phyloP scores from a whole-genome alignment of 2,113 vertebrate genomes.

The Rhea pennata region DNA sequence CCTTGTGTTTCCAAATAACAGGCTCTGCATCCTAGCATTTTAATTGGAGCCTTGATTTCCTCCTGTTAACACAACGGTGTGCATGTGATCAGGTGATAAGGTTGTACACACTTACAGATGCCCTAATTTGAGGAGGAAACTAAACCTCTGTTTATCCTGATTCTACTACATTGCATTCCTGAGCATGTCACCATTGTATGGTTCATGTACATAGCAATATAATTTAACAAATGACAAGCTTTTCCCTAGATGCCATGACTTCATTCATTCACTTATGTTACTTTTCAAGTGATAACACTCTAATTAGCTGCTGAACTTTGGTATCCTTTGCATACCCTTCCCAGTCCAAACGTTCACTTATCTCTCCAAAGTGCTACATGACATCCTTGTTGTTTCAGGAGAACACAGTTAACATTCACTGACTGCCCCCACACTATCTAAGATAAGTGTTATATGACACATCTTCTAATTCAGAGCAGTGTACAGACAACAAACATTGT shows the following conservation, averaged over 20 bases:
- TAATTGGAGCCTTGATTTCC: not conserved
- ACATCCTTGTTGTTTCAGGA: slow-evolving; percentile 81
- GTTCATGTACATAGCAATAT: slow-evolving; percentile 25
- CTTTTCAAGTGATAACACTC: slow-evolving; percentile 79
- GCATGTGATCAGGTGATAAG: not conserved
- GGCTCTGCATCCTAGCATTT: not conserved
- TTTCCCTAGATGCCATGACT: slow-evolving; percentile 68
- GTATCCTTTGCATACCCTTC: slow-evolving; percentile 74
- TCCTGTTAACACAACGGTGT: not conserved
- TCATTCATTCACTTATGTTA: slow-evolving; percentile 68
- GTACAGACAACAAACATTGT: slow-evolving; percentile 19
- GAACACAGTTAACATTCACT: slow-evolving; percentile 76
- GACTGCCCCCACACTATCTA: slow-evolving; percentile 72
- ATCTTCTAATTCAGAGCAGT: slow-evolving; percentile 63
- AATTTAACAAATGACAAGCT: slow-evolving; percentile 60
- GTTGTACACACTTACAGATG: not conserved
- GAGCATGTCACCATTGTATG: slow-evolving; percentile 63
- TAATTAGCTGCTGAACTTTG: slow-evolving; percentile 80
- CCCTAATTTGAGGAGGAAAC: not conserved
- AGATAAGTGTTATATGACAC: slow-evolving; percentile 79
- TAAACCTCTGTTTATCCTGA: not conserved
- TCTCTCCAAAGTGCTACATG: slow-evolving; percentile 82
- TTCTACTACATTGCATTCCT: not conserved
- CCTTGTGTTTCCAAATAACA: not conserved
- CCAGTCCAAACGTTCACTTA: slow-evolving; percentile 78